phyloP scores from a whole-genome alignment of 2,888 invertebrate species.

The Eupithecia vulgata region DNA sequence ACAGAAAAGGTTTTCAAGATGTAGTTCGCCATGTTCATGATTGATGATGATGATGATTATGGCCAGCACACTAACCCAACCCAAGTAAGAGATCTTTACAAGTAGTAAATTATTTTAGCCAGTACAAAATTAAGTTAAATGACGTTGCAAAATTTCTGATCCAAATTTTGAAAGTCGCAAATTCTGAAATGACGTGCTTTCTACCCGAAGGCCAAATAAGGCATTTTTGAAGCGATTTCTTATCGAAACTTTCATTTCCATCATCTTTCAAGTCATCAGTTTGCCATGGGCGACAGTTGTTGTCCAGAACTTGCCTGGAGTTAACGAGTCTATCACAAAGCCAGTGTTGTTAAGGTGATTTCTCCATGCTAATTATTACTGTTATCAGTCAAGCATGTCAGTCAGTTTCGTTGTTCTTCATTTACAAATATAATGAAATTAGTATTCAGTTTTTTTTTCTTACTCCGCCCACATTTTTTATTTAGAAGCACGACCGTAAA shows the following conservation, averaged over 20 bases:
- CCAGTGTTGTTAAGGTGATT: neutral
- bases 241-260: constrained; percentile 9
- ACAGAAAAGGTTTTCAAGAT: neutral
- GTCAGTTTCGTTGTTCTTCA: neutral
- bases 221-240: constrained; percentile 8
- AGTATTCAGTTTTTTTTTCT: neutral
- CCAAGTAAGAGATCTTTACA: neutral
- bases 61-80: neutral
- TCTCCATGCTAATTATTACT: neutral
- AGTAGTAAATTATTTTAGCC: neutral
- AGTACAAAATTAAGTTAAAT: constrained; percentile 9
- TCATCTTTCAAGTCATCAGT: constrained; percentile 9
- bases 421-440: neutral
- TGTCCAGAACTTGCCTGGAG: neutral
- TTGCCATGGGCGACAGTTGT: constrained; percentile 13
- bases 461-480: neutral
- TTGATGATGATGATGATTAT: neutral
- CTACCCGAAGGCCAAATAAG: constrained; percentile 14
- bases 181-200: constrained; percentile 13
- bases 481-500: neutral
- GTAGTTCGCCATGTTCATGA: neutral
- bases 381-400: neutral
- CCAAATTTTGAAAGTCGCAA: constrained; percentile 22
- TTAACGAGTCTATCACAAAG: neutral
- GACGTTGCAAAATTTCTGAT: constrained; percentile 4